Base-by-base conservation (phyloP, 2,888 invertebrate species). In the Metalampra italica region DNA sequence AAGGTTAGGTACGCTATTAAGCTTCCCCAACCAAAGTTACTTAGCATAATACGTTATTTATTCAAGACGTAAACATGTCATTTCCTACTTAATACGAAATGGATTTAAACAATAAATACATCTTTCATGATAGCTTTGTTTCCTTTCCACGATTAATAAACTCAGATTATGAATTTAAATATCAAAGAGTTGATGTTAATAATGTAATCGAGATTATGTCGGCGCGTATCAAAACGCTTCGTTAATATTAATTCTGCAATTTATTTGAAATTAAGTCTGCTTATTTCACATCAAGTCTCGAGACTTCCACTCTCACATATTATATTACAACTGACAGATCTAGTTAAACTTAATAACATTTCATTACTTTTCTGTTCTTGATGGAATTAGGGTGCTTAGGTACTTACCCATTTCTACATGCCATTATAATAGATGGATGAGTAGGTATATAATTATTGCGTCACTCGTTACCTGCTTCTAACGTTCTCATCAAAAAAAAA, bases 191-290 rank as follows among this genome's bases (percentile, higher is more conserved):
- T 45, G 45, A 56, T 51, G 51, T 56, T 59, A 57, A 59, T 60
- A 59, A 61, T 55, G 54, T 58, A 60, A 60, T 60, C 55, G 54
- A 57, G 56, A 59, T 62, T 64, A 64, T 49, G 43, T 50, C 43
- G 55, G 49, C 52, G 56, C 59, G 54, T 62, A 57, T 53, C 60
- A 59, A 59, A 60, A 56, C 50, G 54, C 57, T 62, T 60, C 53
- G 53, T 61, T 57, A 56, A 58, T 53, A 59, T 61, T 62, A 61
- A 65, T 65, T 50, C 57, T 50, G 53, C 54, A 58, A 61, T 66
- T 62, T 61, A 62, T 62, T 56, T 46, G 44, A 57, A 59, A 60
- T 60, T 62, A 60, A 62, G 56, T 57, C 62, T 43, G 54, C 48
- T 49, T 48, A 50, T 54, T 53, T 51, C 43, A 46, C 40, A 49